Evolutionary conservation across 2,797 vertebrate genomes (phyloP).

Genomic region (Acanthurus lineatus): DNA sequence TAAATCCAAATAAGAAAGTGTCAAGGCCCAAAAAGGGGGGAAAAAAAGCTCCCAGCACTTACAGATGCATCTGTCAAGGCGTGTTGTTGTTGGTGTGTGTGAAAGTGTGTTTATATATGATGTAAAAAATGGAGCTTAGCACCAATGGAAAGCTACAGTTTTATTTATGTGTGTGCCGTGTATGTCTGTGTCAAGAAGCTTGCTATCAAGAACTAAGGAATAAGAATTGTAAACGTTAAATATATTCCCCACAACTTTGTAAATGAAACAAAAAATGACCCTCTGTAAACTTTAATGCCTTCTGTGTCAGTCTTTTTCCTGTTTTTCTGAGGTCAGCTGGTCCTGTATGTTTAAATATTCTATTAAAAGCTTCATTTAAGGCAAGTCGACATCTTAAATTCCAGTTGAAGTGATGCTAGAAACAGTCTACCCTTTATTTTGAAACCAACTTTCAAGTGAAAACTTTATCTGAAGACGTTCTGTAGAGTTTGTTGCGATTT

Average conservation of each 20-base stretch:
- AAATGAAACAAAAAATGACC: conserved; percentile 1
- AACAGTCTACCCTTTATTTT: conserved; percentile 11
- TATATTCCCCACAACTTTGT: background rate
- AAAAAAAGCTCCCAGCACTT: background rate
- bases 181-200: background rate
- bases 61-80: conserved; percentile 6
- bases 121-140: background rate
- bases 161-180: background rate
- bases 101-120: background rate
- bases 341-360: conserved; percentile 30
- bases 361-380: conserved; percentile 30
- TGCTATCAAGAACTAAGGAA: too few species aligned
- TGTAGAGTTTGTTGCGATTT: background rate
- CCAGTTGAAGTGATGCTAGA: conserved; percentile 23
- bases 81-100: background rate
- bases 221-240: too few species aligned
- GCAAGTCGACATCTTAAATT: conserved; percentile 16
- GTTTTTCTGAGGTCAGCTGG: conserved; percentile 7
- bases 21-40: background rate
- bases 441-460: conserved; percentile 2
- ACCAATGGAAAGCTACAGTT: too few species aligned
- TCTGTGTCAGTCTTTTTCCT: conserved; percentile 3
- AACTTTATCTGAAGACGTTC: background rate
- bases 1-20: conserved; percentile 17
- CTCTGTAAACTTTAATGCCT: conserved; percentile 23